Evolutionary conservation across 2,888 invertebrate species (phyloP).

Genomic region (Arge pagana): DNA sequence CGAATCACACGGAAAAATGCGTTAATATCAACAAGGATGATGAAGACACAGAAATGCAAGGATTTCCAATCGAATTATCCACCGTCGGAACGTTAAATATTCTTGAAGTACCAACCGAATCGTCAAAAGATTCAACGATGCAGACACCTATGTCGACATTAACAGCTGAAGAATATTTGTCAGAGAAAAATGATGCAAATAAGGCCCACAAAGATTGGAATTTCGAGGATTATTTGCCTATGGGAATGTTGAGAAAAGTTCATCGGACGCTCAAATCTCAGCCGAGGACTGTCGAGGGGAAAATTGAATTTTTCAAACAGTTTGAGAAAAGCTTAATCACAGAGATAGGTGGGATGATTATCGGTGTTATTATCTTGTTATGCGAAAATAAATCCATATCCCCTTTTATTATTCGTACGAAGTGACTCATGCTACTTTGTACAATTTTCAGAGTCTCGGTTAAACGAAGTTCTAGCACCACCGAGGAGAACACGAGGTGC

Average conservation of each 20-base stretch:
- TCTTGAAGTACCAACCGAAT: constrained; percentile 1
- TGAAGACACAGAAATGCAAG: neutral
- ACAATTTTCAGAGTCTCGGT: constrained; percentile 45
- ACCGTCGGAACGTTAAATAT: too few relatives aligned
- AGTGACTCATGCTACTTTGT: constrained; percentile 32
- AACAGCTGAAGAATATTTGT: neutral
- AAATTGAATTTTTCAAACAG: constrained; percentile 64
- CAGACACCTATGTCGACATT: neutral
- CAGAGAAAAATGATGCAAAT: neutral
- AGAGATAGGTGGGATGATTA: constrained; percentile 71
- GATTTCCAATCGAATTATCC: too few relatives aligned
- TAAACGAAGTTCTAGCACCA: constrained; percentile 35
- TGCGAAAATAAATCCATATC: constrained; percentile 3
- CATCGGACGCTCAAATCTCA: constrained; percentile 49
- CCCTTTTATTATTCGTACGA: constrained; percentile 13
- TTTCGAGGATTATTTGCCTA: constrained; percentile 45
- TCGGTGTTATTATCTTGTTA: constrained; percentile 22
- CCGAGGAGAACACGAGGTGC: constrained; percentile 36
- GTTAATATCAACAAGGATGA: neutral
- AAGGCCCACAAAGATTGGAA: neutral
- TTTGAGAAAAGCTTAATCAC: constrained; percentile 66
- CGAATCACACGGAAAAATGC: neutral
- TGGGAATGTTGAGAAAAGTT: constrained; percentile 49
- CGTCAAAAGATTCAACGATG: neutral
- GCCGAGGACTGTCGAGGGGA: constrained; percentile 54